Percentiles rank a stretch among this genome's conserved stretches.
Conservation (phyloP, 2,888 invertebrate genomes). For the Microchrysa polita region DNA sequence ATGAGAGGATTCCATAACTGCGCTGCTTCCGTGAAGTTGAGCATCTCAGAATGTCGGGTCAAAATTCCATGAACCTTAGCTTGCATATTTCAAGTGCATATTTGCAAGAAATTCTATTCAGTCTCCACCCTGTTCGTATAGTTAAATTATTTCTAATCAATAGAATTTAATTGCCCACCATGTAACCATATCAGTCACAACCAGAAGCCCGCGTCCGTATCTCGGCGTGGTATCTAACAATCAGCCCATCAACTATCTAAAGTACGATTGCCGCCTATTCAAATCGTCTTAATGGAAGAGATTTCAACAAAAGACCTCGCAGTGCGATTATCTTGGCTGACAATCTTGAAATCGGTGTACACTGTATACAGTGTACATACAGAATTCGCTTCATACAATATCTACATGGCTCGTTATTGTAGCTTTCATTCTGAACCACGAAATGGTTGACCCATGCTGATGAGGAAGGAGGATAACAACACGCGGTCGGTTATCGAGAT, state of each 20-base stretch:
- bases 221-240: conserved; percentile 14
- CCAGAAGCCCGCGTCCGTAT: background rate
- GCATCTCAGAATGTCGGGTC: too few relatives aligned
- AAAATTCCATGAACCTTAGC: too few relatives aligned
- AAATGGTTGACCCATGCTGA: background rate
- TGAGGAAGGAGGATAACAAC: conserved; percentile 23
- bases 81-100: too few relatives aligned
- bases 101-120: too few relatives aligned
- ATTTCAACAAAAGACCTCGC: conserved; percentile 24
- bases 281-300: conserved; percentile 16
- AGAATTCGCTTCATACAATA: conserved; percentile 28
- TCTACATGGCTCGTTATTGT: conserved; percentile 20
- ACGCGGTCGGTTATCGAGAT: conserved; percentile 29
- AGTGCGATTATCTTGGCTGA: conserved; percentile 8
- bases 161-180: conserved; percentile 18
- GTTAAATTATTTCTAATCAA: background rate
- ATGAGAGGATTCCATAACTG: too few relatives aligned
- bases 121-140: too few relatives aligned
- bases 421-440: conserved; percentile 18
- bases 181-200: conserved; percentile 20
- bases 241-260: conserved; percentile 16
- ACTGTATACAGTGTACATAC: too few relatives aligned
- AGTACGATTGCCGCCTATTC: conserved; percentile 15
- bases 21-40: too few relatives aligned
- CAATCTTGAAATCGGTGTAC: conserved; percentile 27